Conservation (phyloP, 2,888 invertebrate genomes). For the Rhagonycha fulva region DNA sequence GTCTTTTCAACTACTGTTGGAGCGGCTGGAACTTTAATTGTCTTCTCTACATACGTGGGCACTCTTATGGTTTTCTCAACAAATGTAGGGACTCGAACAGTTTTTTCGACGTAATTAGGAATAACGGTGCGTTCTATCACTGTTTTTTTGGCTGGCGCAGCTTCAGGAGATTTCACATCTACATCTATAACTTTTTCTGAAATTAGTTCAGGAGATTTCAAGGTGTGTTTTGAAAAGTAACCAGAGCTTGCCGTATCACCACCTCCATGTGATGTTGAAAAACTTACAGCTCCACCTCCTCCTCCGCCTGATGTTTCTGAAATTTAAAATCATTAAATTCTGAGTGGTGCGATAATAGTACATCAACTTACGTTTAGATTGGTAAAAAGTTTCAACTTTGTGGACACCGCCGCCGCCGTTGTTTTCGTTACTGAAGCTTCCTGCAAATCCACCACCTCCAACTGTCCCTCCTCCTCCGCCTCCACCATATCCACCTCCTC, state of each 20-base stretch:
- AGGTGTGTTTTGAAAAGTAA: background rate
- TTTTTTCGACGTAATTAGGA: constrained; percentile 51
- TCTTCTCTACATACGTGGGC: constrained; percentile 50
- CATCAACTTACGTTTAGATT: background rate
- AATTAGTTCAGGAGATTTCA: background rate
- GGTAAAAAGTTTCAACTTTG: background rate
- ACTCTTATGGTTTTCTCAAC: constrained; percentile 51
- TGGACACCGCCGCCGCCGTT: background rate
- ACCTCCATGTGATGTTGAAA: background rate
- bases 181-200: constrained; percentile 23
- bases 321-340: background rate
- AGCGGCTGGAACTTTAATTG: constrained; percentile 45
- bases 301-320: background rate
- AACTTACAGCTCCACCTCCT: background rate
- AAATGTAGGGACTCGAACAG: constrained; percentile 49
- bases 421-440: background rate
- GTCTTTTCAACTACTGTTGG: constrained; percentile 50
- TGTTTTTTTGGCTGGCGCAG: constrained; percentile 37
- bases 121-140: constrained; percentile 49
- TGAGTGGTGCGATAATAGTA: background rate
- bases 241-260: background rate
- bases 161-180: constrained; percentile 12
- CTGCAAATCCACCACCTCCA: background rate
- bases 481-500: background rate
- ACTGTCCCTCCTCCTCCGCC: background rate